Percentiles rank a stretch among this genome's conserved stretches.
Evolutionary conservation across 2,797 vertebrate species (phyloP).

Genomic region (Acrocephalus scirpaceus): DNA sequence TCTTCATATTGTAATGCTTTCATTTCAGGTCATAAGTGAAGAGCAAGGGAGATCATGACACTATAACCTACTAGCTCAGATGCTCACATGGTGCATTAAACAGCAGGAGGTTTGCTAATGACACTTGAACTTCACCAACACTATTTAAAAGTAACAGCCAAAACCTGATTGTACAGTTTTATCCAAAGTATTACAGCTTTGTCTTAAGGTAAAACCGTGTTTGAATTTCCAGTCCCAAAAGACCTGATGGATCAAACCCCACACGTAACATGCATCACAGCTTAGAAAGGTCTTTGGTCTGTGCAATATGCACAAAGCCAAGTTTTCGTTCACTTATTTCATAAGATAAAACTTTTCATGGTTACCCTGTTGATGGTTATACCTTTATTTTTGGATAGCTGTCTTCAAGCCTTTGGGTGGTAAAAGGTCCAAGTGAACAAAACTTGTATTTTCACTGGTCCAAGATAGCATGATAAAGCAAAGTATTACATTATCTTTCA

Average conservation of each 20-base stretch:
- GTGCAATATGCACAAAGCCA: neutral
- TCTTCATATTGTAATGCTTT: neutral
- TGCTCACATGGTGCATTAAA: neutral
- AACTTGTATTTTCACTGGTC: neutral
- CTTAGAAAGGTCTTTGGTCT: neutral
- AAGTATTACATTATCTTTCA: neutral
- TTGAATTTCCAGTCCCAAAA: neutral
- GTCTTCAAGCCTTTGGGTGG: neutral
- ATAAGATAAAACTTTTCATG: neutral
- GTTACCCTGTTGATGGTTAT: neutral
- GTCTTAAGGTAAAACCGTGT: neutral
- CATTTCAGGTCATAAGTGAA: neutral
- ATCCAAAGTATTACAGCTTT: neutral
- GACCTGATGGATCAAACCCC: neutral
- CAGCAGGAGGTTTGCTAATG: neutral
- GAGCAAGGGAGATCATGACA: neutral
- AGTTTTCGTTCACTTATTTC: neutral
- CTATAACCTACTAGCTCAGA: neutral
- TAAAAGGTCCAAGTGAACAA: neutral
- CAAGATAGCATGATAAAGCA: neutral
- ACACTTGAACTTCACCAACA: neutral
- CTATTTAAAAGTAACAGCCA: neutral
- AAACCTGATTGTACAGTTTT: neutral
- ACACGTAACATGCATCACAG: accelerated
- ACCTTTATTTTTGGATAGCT: neutral